Evolutionary conservation across 2,888 invertebrate genomes (phyloP), one percentile per base, ranked within the genome.

Genomic region (Gonocerus acuteangulatus): DNA sequence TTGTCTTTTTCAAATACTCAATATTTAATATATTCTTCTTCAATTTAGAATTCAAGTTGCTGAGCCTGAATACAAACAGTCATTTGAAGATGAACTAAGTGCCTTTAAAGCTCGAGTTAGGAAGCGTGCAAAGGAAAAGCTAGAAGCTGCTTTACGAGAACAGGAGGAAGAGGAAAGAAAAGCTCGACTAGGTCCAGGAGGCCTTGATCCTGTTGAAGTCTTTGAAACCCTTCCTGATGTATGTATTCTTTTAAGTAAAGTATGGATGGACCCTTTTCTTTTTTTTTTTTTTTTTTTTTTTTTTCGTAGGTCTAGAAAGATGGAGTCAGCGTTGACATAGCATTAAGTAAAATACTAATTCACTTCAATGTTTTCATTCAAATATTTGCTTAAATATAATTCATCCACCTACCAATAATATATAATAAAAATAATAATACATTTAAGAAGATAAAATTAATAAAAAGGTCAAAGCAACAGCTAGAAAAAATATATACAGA

Each of bases 181-280:
- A 71, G 86, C 86, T 56, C 80, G 95, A 32, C 77, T 95, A 11
- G 96, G 97, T 0, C 99, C 99, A 0, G 99, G 97, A n/a, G 97
- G 97, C 0, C 78, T 99, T 15, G 99, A 99, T 76, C 97, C 97
- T 0, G 82, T 90, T 2, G 97, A 99, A 78, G 97, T 99, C 0
- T 92, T 95, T 72, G 94, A 96, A 71, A 81, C 86, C 65, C 78
- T 99, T 61, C 99, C 99, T 64, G 85, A 89, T 75, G 91, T 90
- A 71, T 75, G 76, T 51, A 13, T 32, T 32, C 6, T 32, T 32
- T 6, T 32, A 32, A 6, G 7, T 32, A 9, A 32, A 32, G 32
- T 9, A 32, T 32, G 11, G 32, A 32, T 32, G 11, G 32, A 9
- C 32, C 32, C 32, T 9, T 6, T 32, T 9, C 11, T 32, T 32